Evolutionary conservation across 1,140 invertebrate genomes (phyloP).

Genomic region (Caenorhabditis briggsae): DNA sequence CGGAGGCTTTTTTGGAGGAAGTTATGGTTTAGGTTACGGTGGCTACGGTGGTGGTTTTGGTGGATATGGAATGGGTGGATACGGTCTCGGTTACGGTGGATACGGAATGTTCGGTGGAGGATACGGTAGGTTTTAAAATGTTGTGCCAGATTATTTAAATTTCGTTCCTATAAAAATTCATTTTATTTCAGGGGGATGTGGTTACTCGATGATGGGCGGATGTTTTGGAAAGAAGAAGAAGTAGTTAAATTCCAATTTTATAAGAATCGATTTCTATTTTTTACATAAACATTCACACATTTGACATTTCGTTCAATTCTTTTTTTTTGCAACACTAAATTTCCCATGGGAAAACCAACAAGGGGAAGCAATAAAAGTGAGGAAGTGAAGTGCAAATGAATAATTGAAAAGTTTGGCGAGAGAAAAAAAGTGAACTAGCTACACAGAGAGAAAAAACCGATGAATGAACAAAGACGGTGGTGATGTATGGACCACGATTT

Average conservation of each 20-base stretch:
- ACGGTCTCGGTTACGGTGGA: conserved; percentile 47
- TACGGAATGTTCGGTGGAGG: conserved; percentile 39
- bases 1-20: conserved; percentile 44
- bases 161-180: too few species aligned
- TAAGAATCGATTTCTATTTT: conserved; percentile 31
- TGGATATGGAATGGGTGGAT: conserved; percentile 44
- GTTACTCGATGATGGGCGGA: conserved; percentile 37
- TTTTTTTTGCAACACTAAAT: background rate
- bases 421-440: conserved; percentile 10
- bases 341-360: background rate
- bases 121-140: conserved; percentile 28
- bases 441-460: background rate
- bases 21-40: conserved; percentile 56
- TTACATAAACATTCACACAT: conserved; percentile 19
- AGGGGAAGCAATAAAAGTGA: conserved; percentile 10
- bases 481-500: background rate
- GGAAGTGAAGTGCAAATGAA: conserved; percentile 28
- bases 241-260: background rate
- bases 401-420: conserved; percentile 15
- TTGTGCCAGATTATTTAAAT: too few species aligned
- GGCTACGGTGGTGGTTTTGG: conserved; percentile 36
- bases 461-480: background rate
- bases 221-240: conserved; percentile 47
- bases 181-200: conserved; percentile 8
- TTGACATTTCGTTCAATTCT: background rate